phyloP scores from a whole-genome alignment of 2,113 vertebrate genomes.

The Mormoops blainvillei region DNA sequence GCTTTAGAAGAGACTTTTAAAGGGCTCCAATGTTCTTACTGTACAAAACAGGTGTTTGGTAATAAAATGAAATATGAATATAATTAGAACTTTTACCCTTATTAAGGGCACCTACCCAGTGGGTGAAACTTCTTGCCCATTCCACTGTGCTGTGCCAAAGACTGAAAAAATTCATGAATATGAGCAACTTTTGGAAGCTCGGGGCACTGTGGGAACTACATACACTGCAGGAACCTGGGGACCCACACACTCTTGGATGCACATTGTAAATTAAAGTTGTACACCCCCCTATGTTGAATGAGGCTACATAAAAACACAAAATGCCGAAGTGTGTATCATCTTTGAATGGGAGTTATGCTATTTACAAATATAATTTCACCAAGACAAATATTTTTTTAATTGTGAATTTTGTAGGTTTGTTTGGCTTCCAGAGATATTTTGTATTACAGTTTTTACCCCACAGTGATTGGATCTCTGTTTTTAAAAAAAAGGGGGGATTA shows the following conservation, averaged over 20 bases:
- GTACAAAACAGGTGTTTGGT: not conserved
- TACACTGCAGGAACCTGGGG: not conserved
- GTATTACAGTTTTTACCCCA: not conserved
- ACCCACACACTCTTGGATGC: not conserved
- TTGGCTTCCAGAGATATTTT: not conserved
- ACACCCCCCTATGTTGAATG: not conserved
- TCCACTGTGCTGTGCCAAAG: not conserved
- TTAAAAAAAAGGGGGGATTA: not conserved
- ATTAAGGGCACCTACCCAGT: not conserved
- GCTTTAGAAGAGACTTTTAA: not conserved
- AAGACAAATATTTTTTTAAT: not conserved
- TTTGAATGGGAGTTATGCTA: not conserved
- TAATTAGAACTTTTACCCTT: not conserved
- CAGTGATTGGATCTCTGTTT: not conserved
- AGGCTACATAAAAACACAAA: not conserved
- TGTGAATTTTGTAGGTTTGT: not conserved
- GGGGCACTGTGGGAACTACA: not conserved
- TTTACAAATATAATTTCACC: not conserved
- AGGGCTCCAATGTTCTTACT: not conserved
- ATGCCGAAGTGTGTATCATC: not conserved
- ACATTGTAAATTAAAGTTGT: not conserved
- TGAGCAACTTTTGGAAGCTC: not conserved
- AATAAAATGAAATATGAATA: not conserved
- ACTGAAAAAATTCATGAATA: not conserved
- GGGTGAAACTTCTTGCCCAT: not conserved